Base-by-base conservation (phyloP, 2,888 invertebrate genomes). In the Allacma fusca region DNA sequence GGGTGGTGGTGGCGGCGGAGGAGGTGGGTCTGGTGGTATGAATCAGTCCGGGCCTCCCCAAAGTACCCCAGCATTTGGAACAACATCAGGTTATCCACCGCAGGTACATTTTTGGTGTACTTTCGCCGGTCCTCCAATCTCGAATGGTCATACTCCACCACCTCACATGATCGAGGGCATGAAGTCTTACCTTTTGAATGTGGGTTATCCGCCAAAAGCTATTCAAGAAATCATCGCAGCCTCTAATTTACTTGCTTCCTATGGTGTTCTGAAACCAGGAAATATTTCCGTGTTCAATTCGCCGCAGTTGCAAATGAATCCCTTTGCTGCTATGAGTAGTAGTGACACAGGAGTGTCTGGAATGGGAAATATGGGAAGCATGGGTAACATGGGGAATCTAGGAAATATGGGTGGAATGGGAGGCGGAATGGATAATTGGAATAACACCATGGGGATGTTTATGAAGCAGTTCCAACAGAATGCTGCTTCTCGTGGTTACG, bases 41-140 rank as follows among this genome's bases (percentile, higher is more conserved):
- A 62, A 65, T n/a, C 67, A 71, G 24, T 34, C 67, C 19, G 64
- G 67, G 5, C 71, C 64, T 34, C 28, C 68, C 2, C 68, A 67
- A 28, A n/a, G 67, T 4, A 26, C 69, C 13, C 43, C 75, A 26
- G 16, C 62, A 29, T 67, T 44, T 57, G 76, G 76, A 43, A 80
- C 82, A 0, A 78, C 82, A 44, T 81, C 81, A 24, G 83, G 84
- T 24, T 84, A 82, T 79, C 84, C 83, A 40, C 84, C 84, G 44
- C 83, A 83, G 79, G 84, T 84, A 21, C 84, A 84, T 69, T 84
- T 84, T 68, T 84, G 84, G 84, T 84, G 84, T 77, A 84, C 83
- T 12, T 83, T 83, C 78, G 81, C 84, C 44, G 84, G 84, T 44
- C 84, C 84, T 29, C 82, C 83, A 79, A 84, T 84, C 79, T 78